phyloP scores from a whole-genome alignment of 1,140 invertebrate genomes.

The Scaptodrosophila lebanonensis region DNA sequence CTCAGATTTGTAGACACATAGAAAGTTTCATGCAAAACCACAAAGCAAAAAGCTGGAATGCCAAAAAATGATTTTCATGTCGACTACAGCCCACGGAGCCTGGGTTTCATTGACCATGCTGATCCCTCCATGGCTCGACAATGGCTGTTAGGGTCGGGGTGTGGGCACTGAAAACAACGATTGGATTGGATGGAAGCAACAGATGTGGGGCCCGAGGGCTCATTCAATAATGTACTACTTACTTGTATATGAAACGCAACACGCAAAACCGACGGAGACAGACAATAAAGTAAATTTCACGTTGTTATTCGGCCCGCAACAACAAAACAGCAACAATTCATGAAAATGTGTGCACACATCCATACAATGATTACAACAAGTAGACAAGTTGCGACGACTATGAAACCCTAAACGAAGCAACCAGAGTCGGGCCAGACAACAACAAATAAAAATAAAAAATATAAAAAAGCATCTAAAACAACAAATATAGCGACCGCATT shows the following conservation, averaged over 20 bases:
- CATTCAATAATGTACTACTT: slow-evolving; percentile 68
- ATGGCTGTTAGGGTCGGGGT: too few species aligned
- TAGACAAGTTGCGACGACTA: slow-evolving; percentile 30
- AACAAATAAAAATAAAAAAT: too few species aligned
- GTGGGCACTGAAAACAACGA: too few species aligned
- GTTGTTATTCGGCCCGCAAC: slow-evolving; percentile 63
- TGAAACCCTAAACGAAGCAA: slow-evolving; percentile 58
- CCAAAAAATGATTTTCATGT: slow-evolving; percentile 63
- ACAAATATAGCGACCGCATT: not conserved
- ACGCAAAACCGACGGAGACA: too few species aligned
- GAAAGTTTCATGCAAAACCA: slow-evolving; percentile 61
- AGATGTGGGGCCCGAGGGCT: slow-evolving; percentile 58
- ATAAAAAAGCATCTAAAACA: not conserved
- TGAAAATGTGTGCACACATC: too few species aligned
- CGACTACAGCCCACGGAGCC: slow-evolving; percentile 28
- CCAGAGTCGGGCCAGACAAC: slow-evolving; percentile 19
- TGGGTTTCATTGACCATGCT: too few species aligned
- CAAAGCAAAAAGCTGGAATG: slow-evolving; percentile 14
- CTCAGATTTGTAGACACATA: slow-evolving; percentile 69
- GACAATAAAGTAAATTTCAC: slow-evolving; percentile 72
- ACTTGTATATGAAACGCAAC: slow-evolving; percentile 67
- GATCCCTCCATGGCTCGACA: too few species aligned
- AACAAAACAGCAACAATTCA: slow-evolving; percentile 31
- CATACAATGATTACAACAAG: slow-evolving; percentile 11
- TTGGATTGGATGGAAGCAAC: too few species aligned